Conservation (phyloP, 2,797 vertebrate species). For the Esox lucius region DNA sequence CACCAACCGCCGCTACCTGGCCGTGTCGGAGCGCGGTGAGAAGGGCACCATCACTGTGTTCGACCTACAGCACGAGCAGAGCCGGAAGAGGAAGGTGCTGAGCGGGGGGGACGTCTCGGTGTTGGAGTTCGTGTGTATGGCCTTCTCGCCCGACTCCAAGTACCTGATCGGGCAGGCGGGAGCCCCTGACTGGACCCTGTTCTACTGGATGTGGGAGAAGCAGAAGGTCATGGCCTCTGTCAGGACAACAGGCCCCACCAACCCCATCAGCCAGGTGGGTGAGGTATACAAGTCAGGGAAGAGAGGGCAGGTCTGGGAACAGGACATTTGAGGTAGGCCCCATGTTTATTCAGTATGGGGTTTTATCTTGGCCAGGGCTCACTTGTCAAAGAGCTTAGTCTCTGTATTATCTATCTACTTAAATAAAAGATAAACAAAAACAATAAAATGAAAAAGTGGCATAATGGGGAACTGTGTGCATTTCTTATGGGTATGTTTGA, state of each 20-base stretch:
- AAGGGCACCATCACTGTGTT: conserved; percentile 81
- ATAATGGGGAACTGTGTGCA: background rate
- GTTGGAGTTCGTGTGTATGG: conserved; percentile 78
- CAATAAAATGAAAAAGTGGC: background rate
- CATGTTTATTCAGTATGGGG: background rate
- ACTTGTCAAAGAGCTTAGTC: too few relatives aligned
- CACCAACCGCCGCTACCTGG: conserved; percentile 82
- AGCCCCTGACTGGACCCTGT: conserved; percentile 79
- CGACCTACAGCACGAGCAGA: conserved; percentile 82
- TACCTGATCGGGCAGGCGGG: conserved; percentile 82
- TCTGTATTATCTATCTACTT: too few relatives aligned
- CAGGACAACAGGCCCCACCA: conserved; percentile 63
- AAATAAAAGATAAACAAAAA: background rate
- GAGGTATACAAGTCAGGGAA: background rate
- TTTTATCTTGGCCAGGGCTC: background rate
- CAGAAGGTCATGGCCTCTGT: conserved; percentile 80
- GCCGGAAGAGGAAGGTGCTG: conserved; percentile 80
- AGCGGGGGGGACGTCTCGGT: conserved; percentile 67
- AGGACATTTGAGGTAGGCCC: background rate
- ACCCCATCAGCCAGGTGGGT: conserved; percentile 81
- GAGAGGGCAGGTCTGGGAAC: background rate
- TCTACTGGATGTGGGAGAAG: conserved; percentile 92
- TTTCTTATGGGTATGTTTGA: background rate
- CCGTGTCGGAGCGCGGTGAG: conserved; percentile 82
- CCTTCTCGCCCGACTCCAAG: conserved; percentile 90